Evolutionary conservation across 2,113 vertebrate species (phyloP).

Genomic region (Empidonax traillii): DNA sequence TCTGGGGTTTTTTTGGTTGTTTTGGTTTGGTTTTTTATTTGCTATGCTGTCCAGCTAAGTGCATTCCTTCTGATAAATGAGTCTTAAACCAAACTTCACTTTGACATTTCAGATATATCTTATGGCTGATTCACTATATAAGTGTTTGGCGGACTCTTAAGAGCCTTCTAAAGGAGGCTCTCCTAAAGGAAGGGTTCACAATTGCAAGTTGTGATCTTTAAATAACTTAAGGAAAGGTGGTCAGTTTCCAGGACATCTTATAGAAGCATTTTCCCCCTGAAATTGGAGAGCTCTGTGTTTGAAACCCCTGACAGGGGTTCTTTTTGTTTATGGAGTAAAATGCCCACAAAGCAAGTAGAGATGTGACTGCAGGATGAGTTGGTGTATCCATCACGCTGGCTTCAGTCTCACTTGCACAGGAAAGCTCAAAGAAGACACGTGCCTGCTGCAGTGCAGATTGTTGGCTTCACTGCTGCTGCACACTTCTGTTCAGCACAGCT

Average conservation of each 20-base stretch:
- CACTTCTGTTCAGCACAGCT: not conserved
- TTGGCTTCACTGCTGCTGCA: not conserved
- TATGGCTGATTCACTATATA: not conserved
- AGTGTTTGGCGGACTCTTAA: not conserved
- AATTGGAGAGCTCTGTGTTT: not conserved
- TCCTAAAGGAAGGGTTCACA: not conserved
- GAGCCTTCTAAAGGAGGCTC: not conserved
- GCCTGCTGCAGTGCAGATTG: not conserved
- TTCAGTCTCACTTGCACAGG: not conserved
- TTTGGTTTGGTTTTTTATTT: not conserved
- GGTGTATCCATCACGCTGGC: not conserved
- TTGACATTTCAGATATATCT: not conserved
- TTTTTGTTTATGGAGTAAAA: not conserved
- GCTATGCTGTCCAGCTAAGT: not conserved
- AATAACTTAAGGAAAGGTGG: not conserved
- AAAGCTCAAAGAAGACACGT: not conserved
- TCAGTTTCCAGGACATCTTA: not conserved
- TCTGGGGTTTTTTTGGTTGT: not conserved
- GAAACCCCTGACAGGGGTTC: not conserved
- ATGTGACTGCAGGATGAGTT: not conserved
- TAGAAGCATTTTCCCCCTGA: not conserved
- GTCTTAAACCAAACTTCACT: not conserved
- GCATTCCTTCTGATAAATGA: not conserved
- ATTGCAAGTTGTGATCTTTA: not conserved
- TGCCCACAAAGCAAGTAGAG: not conserved